phyloP scores from a whole-genome alignment of 2,888 invertebrate genomes.

The Listrodromus nycthemerus region DNA sequence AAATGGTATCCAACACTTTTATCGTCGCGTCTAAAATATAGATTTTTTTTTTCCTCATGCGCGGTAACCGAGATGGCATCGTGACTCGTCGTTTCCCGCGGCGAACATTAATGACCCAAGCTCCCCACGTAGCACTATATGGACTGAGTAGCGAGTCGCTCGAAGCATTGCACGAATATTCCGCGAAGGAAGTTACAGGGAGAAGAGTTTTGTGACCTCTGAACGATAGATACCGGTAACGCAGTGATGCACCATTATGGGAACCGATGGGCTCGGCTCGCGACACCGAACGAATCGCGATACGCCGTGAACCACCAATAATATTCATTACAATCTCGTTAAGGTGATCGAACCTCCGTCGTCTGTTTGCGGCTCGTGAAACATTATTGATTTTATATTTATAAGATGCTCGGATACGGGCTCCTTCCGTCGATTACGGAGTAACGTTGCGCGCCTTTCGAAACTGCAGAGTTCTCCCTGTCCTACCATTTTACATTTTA shows the following conservation, averaged over 20 bases:
- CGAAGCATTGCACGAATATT: constrained; percentile 8
- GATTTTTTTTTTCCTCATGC: neutral
- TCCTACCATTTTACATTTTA: constrained; percentile 62
- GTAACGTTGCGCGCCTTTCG: constrained; percentile 3
- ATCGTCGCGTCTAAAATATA: neutral
- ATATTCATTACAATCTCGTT: constrained; percentile 39
- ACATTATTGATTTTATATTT: constrained; percentile 63
- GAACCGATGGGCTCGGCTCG: constrained; percentile 12
- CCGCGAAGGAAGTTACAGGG: constrained; percentile 5
- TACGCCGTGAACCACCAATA: constrained; percentile 9
- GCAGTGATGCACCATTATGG: neutral
- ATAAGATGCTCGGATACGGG: constrained; percentile 46
- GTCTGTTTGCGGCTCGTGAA: constrained; percentile 34
- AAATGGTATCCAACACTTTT: neutral
- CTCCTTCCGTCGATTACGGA: constrained; percentile 62
- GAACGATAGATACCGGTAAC: constrained; percentile 14
- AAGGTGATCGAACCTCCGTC: constrained; percentile 58
- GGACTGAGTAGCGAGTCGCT: neutral
- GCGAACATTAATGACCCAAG: constrained; percentile 21
- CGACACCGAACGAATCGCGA: constrained; percentile 31
- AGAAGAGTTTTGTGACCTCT: constrained; percentile 16
- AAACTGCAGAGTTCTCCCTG: constrained; percentile 21
- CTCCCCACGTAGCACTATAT: neutral
- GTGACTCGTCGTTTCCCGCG: constrained; percentile 9
- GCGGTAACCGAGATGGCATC: constrained; percentile 1